Base-by-base conservation (phyloP, 2,113 vertebrate genomes). In the Semnopithecus entellus region DNA sequence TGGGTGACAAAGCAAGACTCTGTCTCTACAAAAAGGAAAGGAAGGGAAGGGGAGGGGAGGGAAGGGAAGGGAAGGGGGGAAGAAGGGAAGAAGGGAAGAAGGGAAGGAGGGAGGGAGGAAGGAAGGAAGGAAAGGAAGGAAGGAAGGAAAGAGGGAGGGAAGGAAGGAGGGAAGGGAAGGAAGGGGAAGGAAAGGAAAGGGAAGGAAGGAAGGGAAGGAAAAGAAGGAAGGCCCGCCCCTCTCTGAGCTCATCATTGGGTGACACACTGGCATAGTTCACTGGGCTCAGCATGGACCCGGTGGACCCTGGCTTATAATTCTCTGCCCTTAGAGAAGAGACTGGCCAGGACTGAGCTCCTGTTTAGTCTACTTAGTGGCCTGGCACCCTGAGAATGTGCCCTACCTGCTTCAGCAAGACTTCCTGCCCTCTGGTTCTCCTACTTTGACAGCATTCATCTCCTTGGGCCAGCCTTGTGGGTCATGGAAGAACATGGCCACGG, bases 171-270 rank as follows among this genome's bases (percentile, higher is more conserved):
- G 8, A 45, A 45, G 8, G 8, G 8, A 3, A 0, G 48, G 2
- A 13, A 3, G 12, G 11, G n/a, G n/a, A n/a, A n/a, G n/a, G n/a
- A n/a, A 0, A 0, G 12, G 48, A 50, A 50, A 48, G 2, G 48
- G 11, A 48, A 48, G 48, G 48, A 48, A 48, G 45, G 11, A 48
- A 48, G 11, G 11, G 48, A 48, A 48, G 48, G 12, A 48, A 48
- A 48, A 48, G 48, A 50, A 50, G 13, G 48, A 50, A 50, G 48
- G 13, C 13, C 48, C 48, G 0, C 14, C 45, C 35, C 4, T 40
- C 4, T 6, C 89, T 80, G 30, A 55, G 59, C 5, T 35, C 68
- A 1, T 64, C 43, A 1, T 11, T 7, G 14, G 45, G 17, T 52
- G 9, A 27, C 75, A 52, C 7, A 11, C 30, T n/a, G 13, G 27